Percentiles rank a stretch among this genome's conserved stretches.
Evolutionary conservation across 2,797 vertebrate genomes (phyloP).

Genomic region (Gymnoscopelus braueri): DNA sequence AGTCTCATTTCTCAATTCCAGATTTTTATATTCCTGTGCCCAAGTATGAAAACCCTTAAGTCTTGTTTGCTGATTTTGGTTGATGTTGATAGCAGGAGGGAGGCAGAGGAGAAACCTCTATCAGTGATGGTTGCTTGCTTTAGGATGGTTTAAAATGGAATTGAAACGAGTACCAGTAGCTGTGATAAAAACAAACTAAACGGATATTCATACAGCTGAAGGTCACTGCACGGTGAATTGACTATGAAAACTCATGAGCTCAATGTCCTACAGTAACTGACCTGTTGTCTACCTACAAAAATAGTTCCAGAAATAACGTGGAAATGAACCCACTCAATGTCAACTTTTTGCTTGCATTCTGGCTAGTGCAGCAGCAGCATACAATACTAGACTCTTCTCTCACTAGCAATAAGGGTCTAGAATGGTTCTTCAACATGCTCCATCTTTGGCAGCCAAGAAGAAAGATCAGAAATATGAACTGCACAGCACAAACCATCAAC

Average conservation of each 20-base stretch:
- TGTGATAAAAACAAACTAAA: constrained; percentile 1
- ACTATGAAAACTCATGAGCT: constrained; percentile 21
- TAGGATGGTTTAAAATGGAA: too few relatives aligned
- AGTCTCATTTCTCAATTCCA: too few relatives aligned
- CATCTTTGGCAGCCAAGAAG: not conserved
- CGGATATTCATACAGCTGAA: constrained; percentile 3
- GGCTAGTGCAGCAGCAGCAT: too few relatives aligned
- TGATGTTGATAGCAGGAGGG: too few relatives aligned
- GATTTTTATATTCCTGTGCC: too few relatives aligned
- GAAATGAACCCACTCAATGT: not conserved
- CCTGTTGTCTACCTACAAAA: not conserved
- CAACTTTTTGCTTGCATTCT: not conserved
- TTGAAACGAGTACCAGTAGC: not conserved
- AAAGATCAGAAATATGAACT: not conserved
- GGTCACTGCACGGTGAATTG: constrained; percentile 1
- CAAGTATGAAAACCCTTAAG: too few relatives aligned
- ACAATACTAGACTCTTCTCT: too few relatives aligned
- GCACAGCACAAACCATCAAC: not conserved
- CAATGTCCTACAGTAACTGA: constrained; percentile 2
- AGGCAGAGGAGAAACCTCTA: too few relatives aligned
- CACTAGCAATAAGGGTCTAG: too few relatives aligned
- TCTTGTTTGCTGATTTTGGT: too few relatives aligned
- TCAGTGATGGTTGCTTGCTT: too few relatives aligned
- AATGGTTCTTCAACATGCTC: not conserved
- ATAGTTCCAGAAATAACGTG: not conserved